These are phyloP conservation scores for Tipula lateralis DNA, from an alignment of 2,888 invertebrate species.

Conservation along the genomic window DNA sequence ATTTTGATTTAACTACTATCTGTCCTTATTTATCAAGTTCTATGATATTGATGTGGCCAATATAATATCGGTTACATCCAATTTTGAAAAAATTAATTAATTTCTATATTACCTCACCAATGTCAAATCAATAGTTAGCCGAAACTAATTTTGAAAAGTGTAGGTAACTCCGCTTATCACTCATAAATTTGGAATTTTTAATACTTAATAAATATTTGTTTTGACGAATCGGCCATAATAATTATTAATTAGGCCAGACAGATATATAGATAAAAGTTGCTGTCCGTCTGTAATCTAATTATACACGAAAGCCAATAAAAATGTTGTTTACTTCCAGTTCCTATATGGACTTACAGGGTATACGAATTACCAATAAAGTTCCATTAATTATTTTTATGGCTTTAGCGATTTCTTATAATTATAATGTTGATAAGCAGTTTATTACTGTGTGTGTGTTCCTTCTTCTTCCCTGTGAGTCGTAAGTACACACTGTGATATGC, in stretches of 20 bases:
- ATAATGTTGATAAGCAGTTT: neutral
- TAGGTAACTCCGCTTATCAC: neutral
- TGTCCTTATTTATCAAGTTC: too few species aligned
- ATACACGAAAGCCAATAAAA: neutral
- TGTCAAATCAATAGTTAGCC: neutral
- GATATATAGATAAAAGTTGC: neutral
- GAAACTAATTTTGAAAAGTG: neutral
- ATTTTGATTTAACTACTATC: too few species aligned
- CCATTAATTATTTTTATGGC: neutral
- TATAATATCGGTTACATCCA: neutral
- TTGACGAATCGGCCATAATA: neutral
- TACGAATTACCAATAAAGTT: neutral
- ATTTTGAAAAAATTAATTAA: neutral
- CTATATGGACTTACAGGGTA: too few species aligned
- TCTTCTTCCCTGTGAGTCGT: too few species aligned
- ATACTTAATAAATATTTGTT: neutral
- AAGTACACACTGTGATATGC: too few species aligned
- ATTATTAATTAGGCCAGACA: neutral
- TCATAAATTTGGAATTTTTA: neutral
- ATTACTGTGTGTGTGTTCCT: too few species aligned
- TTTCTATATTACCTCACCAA: neutral
- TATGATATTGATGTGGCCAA: neutral
- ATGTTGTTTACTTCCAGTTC: neutral
- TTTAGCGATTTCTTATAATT: neutral
- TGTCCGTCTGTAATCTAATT: neutral